Base-by-base conservation (phyloP, 2,888 invertebrate species). In the Tineola bisselliella region DNA sequence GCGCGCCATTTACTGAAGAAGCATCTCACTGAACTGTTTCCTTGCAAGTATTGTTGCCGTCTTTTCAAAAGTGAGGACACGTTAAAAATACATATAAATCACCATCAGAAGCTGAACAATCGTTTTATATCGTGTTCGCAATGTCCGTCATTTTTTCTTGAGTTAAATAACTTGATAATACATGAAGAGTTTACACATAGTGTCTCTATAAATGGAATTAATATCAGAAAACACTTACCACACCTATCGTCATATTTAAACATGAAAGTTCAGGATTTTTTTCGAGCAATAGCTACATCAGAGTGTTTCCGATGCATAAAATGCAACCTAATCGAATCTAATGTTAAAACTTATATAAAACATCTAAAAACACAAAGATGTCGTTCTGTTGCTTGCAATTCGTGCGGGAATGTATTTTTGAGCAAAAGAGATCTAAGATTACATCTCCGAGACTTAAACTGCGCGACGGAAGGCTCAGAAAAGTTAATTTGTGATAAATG, bases 21-120 rank as follows among this genome's bases (percentile, higher is more conserved):
- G 0, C 86, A 86, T 63, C 33, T 84, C 0, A 1, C 52, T 0
- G 56, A 62, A 0, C n/a, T 81, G 0, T 67, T 64, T 8, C 68
- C 68, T 1, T 86, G 86, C 56, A 64, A 64, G 0, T 70, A 70
- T 6, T 86, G 86, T 11, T 64, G 67, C 0, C 69, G 79, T 43
- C 66, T 73, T 0, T 86, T 80, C 56, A 52, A 63, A 0, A 68
- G 77, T 0, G 11, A 44, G 0, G 58, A 64, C 0, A 60, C 62
- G 0, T 63, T 68, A 0, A 67, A 62, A 1, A 57, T 58, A 1
- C 86, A 86, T 58, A 70, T 73, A 33, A 68, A 52, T 1, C 76
- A 71, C 33, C 86, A 86, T 65, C 25, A 59, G 12, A 25, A 25
- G 25, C 43, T 17, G 11, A 58, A 60, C 0, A 67, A 68, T 1